These are phyloP conservation scores for Agonopterix alstromeriana DNA, from an alignment of 2,888 invertebrate species.

Conservation along the genomic window DNA sequence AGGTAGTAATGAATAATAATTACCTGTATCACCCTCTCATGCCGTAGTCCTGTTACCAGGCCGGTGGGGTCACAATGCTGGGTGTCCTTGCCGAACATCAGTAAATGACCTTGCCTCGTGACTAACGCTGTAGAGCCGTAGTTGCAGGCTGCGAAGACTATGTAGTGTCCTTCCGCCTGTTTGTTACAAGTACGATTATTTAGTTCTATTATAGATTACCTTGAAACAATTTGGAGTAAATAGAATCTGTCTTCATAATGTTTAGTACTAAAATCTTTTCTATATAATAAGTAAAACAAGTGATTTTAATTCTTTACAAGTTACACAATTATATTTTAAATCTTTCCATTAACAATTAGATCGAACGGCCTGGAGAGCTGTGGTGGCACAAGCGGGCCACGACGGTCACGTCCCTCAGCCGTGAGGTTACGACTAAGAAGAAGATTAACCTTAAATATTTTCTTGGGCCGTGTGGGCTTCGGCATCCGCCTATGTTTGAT, in stretches of 20 bases:
- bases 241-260: too few species aligned
- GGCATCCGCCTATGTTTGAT: conserved; percentile 88
- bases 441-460: conserved; percentile 85
- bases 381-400: too few species aligned
- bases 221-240: too few species aligned
- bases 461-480: conserved; percentile 94
- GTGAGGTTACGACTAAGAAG: too few species aligned
- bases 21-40: conserved; percentile 81
- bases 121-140: conserved; percentile 96
- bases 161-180: conserved; percentile 84
- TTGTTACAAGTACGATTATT: background rate
- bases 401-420: too few species aligned
- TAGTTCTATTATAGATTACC: too few species aligned
- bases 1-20: background rate
- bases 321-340: too few species aligned
- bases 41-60: conserved; percentile 84
- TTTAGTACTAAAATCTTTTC: too few species aligned
- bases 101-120: conserved; percentile 91
- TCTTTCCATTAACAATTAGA: too few species aligned
- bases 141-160: conserved; percentile 92
- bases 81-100: conserved; percentile 97
- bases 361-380: too few species aligned
- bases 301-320: too few species aligned
- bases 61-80: conserved; percentile 87
- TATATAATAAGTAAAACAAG: too few species aligned